phyloP scores from a whole-genome alignment of 2,888 invertebrate genomes.

The Patella ulyssiponensis region DNA sequence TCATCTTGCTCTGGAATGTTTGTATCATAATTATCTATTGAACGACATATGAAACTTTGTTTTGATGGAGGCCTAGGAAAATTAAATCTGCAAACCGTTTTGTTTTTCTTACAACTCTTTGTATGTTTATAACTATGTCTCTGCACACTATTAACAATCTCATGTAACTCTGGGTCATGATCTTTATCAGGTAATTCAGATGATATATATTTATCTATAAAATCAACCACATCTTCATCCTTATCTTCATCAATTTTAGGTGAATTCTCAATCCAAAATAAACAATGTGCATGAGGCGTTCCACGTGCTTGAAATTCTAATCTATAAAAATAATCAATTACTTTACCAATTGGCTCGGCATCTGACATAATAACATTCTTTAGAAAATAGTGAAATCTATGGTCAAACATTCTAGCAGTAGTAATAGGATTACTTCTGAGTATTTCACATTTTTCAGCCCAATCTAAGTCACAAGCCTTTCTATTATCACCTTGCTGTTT shows the following conservation, averaged over 20 bases:
- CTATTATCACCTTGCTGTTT: constrained; percentile 16
- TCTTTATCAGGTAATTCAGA: constrained; percentile 26
- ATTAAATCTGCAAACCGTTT: constrained; percentile 38
- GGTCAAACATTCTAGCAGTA: constrained; percentile 28
- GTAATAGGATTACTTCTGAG: constrained; percentile 28
- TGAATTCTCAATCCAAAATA: constrained; percentile 38
- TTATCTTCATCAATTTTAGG: constrained; percentile 25
- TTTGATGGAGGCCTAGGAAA: constrained; percentile 37
- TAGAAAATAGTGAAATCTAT: constrained; percentile 21
- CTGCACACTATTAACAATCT: constrained; percentile 36
- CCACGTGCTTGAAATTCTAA: constrained; percentile 45
- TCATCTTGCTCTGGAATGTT: not conserved
- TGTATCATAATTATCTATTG: constrained; percentile 9
- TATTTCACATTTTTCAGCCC: constrained; percentile 25
- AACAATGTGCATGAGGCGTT: constrained; percentile 40
- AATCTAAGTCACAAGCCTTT: constrained; percentile 20
- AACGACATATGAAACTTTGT: constrained; percentile 15
- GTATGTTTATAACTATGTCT: constrained; percentile 35
- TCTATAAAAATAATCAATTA: constrained; percentile 41
- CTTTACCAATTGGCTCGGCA: constrained; percentile 33
- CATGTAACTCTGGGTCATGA: constrained; percentile 36
- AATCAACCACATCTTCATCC: constrained; percentile 28
- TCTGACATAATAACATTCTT: constrained; percentile 19
- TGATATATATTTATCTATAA: constrained; percentile 39
- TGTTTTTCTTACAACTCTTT: constrained; percentile 35